These are phyloP conservation scores for Mya arenaria DNA, from an alignment of 1,140 invertebrate genomes.

Conservation along the genomic window DNA sequence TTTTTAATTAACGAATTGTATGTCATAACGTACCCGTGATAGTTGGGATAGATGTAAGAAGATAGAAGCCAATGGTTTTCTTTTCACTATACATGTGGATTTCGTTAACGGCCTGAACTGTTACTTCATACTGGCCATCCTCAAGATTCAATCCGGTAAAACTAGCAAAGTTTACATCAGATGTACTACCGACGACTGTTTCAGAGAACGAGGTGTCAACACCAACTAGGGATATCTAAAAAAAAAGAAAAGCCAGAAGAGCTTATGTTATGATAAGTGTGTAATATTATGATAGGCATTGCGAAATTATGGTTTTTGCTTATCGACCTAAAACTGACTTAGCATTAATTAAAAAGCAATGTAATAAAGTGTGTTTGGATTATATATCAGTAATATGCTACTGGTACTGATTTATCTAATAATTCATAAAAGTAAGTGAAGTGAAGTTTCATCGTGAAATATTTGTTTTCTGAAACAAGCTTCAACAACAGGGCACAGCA, in stretches of 20 bases:
- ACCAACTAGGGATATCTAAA: background rate
- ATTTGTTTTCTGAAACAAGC: background rate
- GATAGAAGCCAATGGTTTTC: background rate
- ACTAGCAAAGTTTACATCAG: background rate
- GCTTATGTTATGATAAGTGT: background rate
- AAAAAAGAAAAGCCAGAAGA: background rate
- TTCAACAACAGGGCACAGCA: background rate
- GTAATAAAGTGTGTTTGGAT: background rate
- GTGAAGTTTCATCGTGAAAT: no score
- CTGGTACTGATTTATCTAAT: background rate
- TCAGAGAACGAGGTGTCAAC: background rate
- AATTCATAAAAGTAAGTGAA: no score
- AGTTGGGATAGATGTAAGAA: background rate
- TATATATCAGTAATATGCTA: background rate
- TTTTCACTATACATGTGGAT: conserved; percentile 4
- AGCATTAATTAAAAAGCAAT: background rate
- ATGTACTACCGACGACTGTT: background rate
- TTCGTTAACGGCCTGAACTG: conserved; percentile 11
- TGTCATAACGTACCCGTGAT: no score
- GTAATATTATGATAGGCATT: background rate
- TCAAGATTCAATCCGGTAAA: background rate
- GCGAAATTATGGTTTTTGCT: background rate
- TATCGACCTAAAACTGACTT: background rate
- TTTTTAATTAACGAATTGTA: no score
- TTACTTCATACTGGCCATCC: conserved; percentile 9